Evolutionary conservation across 2,888 invertebrate species (phyloP), one percentile per base, ranked within the genome.

Genomic region (Perizoma flavofasciatum): DNA sequence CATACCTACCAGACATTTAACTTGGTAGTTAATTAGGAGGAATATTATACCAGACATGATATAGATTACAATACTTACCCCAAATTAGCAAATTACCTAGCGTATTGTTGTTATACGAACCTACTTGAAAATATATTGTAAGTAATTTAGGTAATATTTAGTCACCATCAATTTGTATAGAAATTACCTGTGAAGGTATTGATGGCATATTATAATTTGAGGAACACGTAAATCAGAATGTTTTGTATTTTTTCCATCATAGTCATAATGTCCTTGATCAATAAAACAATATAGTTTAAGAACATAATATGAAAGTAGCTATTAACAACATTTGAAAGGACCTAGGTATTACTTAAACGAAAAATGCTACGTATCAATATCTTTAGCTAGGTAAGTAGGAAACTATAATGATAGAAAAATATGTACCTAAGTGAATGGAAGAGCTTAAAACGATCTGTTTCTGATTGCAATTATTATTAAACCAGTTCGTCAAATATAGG

Each of bases 401-500:
- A 22, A 22, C 22, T 22, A 22, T 22, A 22, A 9, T 9, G 9
- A 46, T 33, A 46, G 1, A 33, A 33, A 46, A 4, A 3, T 5
- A 22, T 3, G 5, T 44, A 6, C 10, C 5, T 44, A 37, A 8
- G 8, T 40, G 11, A 47, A 11, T 49, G 22, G 35, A 41, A 49
- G 44, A 53, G 0, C 35, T 40, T 22, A 11, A 45, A 49, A 39
- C 9, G 46, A 59, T 37, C 39, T 40, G 50, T 50, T 22, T 41
- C 41, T n/a, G 34, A n/a, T 39, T 41, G 2, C 8, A 22, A 55
- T 32, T 43, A 40, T 41, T 43, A 22, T 57, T 22, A 66, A 63
- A 59, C 66, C 58, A 45, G 66, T 62, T 63, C 37, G 11, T 50
- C 48, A 60, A 59, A 75, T 70, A 72, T 70, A 72, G 65, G 52